These are phyloP conservation scores for Philypnodon macrostomus DNA, from an alignment of 2,797 vertebrate species.

Conservation along the genomic window DNA sequence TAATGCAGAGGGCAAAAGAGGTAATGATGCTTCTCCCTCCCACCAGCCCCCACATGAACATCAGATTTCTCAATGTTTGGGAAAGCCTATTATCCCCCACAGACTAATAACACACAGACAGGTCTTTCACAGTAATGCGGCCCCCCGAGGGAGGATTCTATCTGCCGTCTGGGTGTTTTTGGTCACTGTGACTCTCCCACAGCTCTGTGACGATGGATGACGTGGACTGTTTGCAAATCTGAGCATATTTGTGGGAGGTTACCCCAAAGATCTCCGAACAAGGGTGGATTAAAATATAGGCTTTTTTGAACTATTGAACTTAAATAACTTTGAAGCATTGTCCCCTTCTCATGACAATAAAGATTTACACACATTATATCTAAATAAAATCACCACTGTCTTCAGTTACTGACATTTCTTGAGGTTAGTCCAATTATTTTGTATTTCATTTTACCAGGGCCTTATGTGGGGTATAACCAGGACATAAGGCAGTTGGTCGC, in stretches of 20 bases:
- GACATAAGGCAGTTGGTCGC: too few relatives aligned
- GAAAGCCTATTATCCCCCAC: slow-evolving; percentile 30
- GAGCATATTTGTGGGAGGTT: slow-evolving; percentile 26
- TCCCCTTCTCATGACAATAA: too few relatives aligned
- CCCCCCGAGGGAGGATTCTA: slow-evolving; percentile 28
- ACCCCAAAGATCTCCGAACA: slow-evolving; percentile 7
- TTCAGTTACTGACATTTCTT: too few relatives aligned
- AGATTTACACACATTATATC: too few relatives aligned
- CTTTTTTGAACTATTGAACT: too few relatives aligned
- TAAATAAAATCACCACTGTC: too few relatives aligned
- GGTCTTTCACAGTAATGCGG: slow-evolving; percentile 22
- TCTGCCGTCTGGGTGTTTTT: slow-evolving; percentile 56
- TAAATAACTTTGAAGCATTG: background rate
- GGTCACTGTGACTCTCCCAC: slow-evolving; percentile 47
- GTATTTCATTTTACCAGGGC: too few relatives aligned
- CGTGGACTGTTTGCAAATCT: slow-evolving; percentile 13
- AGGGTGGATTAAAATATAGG: too few relatives aligned
- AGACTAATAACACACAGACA: slow-evolving; percentile 24
- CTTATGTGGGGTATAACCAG: too few relatives aligned
- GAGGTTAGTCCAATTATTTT: too few relatives aligned
- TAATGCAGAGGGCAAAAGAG: slow-evolving; percentile 14
- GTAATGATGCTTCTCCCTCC: slow-evolving; percentile 16
- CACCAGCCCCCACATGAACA: slow-evolving; percentile 12
- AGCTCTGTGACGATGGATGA: slow-evolving; percentile 45
- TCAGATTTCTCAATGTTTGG: slow-evolving; percentile 49